Base-by-base conservation (phyloP, 1,140 invertebrate species). In the Anastrepha obliqua region DNA sequence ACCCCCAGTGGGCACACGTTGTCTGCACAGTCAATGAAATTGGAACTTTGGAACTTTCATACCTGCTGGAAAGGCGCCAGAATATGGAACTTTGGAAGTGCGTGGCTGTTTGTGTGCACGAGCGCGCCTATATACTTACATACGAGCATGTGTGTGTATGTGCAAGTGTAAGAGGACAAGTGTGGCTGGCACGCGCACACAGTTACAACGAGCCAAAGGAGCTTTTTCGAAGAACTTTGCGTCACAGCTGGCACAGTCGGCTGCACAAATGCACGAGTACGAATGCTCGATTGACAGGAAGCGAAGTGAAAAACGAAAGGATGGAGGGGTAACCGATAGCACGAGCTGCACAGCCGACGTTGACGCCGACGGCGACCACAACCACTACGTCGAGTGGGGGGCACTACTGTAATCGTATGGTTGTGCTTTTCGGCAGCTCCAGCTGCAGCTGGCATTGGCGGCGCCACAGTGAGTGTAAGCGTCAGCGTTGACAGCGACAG, bases 61-160 rank as follows among this genome's bases (percentile, higher is more conserved):
- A 86, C 59, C 59, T 86, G 85, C 85, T 86, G 85, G 85, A 86
- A 86, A 60, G 74, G 74, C 74, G 74, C 74, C 74, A 55, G 59
- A 86, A 86, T 86, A 62, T 86, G 85, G 85, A 86, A 86, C 85
- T 86, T 86, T 86, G 85, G 85, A 86, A 86, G 20, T 81, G 74
- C 47, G 74, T 81, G 74, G 44, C 20, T 44, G 39, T 86, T 7
- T 62, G 11, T 13, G 20, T 20, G 85, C 64, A 55, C 51, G 51
- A 55, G 6, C 9, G 60, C 60, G 60, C 15, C 15, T 62, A n/a
- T 62, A 13, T 62, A 62, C 15, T 5, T 17, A 62, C 15, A 17
- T 62, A 62, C 9, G 74, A 47, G 2, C 17, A 29, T 81, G 20
- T 55, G 47, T 51, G 51, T 17, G 47, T 51, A 6, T 55, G 74